phyloP scores from a whole-genome alignment of 2,888 invertebrate species.

The Hypomecis punctinalis region DNA sequence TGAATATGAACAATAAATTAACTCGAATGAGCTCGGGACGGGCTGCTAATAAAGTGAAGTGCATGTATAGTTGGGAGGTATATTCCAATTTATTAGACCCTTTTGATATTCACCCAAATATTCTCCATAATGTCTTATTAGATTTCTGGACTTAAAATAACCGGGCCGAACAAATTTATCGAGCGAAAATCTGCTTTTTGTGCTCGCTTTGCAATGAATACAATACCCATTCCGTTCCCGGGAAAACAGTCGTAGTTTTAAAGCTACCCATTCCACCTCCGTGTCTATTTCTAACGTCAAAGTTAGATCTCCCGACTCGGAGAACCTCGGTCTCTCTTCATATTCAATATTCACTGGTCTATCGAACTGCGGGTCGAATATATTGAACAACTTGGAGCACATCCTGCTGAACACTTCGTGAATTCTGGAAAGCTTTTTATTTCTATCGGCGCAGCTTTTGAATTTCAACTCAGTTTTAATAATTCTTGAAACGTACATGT shows the following conservation, averaged over 20 bases:
- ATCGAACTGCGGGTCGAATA: neutral
- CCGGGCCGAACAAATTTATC: neutral
- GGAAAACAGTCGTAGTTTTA: neutral
- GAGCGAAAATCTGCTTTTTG: neutral
- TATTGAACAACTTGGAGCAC: neutral
- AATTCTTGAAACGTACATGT: conserved; percentile 2
- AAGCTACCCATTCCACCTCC: neutral
- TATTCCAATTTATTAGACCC: too few species aligned
- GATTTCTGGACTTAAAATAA: neutral
- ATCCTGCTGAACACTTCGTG: neutral
- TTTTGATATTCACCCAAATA: too few species aligned
- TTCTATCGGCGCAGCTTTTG: neutral
- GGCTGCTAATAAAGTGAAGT: too few species aligned
- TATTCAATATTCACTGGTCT: neutral
- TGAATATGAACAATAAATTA: too few species aligned
- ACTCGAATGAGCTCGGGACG: too few species aligned
- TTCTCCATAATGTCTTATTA: neutral
- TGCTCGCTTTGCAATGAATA: neutral
- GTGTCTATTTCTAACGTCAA: neutral
- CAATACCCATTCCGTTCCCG: neutral
- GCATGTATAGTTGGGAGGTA: too few species aligned
- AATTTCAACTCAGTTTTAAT: neutral
- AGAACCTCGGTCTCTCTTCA: neutral
- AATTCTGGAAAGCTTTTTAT: neutral
- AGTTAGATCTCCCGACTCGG: neutral